phyloP scores from a whole-genome alignment of 2,113 vertebrate genomes.

The Cynoglossus semilaevis region DNA sequence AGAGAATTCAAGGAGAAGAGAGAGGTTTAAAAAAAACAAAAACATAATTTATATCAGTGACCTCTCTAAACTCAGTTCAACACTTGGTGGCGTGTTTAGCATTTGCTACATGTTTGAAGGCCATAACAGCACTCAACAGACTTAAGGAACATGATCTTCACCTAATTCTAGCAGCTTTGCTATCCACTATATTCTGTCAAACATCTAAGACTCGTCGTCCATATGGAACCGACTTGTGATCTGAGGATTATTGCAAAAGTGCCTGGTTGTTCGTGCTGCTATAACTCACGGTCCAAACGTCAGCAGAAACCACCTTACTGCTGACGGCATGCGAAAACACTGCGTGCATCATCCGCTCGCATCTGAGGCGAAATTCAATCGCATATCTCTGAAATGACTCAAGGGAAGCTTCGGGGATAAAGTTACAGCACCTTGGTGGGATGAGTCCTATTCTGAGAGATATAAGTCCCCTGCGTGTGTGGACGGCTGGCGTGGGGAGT shows the following conservation, averaged over 20 bases:
- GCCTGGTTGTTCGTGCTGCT: constrained; percentile 44
- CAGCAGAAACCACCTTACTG: constrained; percentile 49
- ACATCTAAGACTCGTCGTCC: constrained; percentile 57
- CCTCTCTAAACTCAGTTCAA: not conserved
- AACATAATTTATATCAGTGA: not conserved
- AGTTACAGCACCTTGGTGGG: constrained; percentile 57
- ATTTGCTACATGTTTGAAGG: not conserved
- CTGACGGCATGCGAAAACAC: constrained; percentile 52
- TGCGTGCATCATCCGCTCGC: constrained; percentile 53
- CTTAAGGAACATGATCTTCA: constrained; percentile 37
- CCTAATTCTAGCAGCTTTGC: constrained; percentile 21
- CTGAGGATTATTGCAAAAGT: constrained; percentile 56
- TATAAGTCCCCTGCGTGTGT: constrained; percentile 25
- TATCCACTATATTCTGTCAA: constrained; percentile 51
- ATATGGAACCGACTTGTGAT: constrained; percentile 52
- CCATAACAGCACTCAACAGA: constrained; percentile 26
- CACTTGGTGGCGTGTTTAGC: not conserved
- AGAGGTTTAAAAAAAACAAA: not conserved
- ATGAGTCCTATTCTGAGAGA: constrained; percentile 66
- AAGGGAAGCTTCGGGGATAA: constrained; percentile 44
- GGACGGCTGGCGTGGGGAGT: constrained; percentile 18
- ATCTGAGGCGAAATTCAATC: constrained; percentile 61
- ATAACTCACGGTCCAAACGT: constrained; percentile 60
- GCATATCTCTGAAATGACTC: constrained; percentile 53
- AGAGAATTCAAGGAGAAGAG: not conserved